phyloP scores from a whole-genome alignment of 1,140 invertebrate species.

The honey bee (Apis mellifera) region Amel_HAv3.1 CM009931.2:8362001-8362500 shows the following conservation, averaged over 20 bases:
- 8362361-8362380: too few species aligned
- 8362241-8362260: too few species aligned
- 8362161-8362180: conserved; percentile 13
- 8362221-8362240: too few species aligned
- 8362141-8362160: conserved; percentile 5
- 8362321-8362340: too few species aligned
- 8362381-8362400: background rate
- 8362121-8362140: background rate
- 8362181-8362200: background rate
- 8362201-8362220: too few species aligned
- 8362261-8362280: too few species aligned
- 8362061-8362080: too few species aligned
- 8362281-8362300: too few species aligned
- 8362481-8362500: conserved; percentile 34
- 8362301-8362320: too few species aligned
- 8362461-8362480: conserved; percentile 2
- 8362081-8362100: conserved; percentile 31
- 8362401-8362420: background rate
- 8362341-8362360: background rate
- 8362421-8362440: conserved; percentile 1
- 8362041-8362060: background rate
- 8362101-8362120: conserved; percentile 21
- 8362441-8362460: conserved; percentile 7
- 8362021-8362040: background rate
- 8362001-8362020: background rate